These are phyloP conservation scores for Coenobita brevimanus DNA, from an alignment of 1,140 invertebrate genomes.

Conservation along the genomic window DNA sequence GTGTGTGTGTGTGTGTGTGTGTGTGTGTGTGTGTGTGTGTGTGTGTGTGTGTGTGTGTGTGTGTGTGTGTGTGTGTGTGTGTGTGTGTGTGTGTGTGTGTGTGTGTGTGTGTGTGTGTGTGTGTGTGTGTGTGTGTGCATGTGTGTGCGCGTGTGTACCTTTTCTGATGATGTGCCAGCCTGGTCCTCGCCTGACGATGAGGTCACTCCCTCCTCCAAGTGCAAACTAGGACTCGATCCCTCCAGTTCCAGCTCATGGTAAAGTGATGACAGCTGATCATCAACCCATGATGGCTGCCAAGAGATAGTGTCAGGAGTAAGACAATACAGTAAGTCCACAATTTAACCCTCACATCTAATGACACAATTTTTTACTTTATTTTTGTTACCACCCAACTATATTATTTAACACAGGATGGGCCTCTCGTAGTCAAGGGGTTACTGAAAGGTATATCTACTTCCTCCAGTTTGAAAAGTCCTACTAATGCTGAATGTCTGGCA, in stretches of 20 bases:
- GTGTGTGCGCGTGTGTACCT: slow-evolving; percentile 16
- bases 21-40: not conserved
- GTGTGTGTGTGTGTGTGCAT: not conserved
- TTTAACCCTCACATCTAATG: too few relatives aligned
- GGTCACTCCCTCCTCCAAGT: slow-evolving; percentile 79
- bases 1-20: too few relatives aligned
- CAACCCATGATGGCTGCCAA: slow-evolving; percentile 80
- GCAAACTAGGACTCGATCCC: slow-evolving; percentile 76
- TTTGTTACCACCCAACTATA: too few relatives aligned
- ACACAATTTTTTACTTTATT: too few relatives aligned
- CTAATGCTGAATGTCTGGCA: too few relatives aligned
- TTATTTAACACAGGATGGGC: too few relatives aligned
- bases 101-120: slow-evolving; percentile 53
- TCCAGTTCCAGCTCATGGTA: slow-evolving; percentile 82
- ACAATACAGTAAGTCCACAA: too few relatives aligned
- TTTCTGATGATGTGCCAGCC: slow-evolving; percentile 69
- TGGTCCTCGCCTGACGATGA: slow-evolving; percentile 74
- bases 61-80: not conserved
- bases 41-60: not conserved
- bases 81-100: not conserved
- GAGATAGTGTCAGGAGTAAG: too few relatives aligned
- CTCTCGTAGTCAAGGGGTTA: too few relatives aligned
- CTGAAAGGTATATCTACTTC: too few relatives aligned
- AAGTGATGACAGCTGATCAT: slow-evolving; percentile 82
- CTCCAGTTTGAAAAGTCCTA: too few relatives aligned